A percentile compares a stretch with the other conserved stretches of the same genome.
Conservation (phyloP, 2,797 vertebrate species). For the Pygocentrus nattereri region DNA sequence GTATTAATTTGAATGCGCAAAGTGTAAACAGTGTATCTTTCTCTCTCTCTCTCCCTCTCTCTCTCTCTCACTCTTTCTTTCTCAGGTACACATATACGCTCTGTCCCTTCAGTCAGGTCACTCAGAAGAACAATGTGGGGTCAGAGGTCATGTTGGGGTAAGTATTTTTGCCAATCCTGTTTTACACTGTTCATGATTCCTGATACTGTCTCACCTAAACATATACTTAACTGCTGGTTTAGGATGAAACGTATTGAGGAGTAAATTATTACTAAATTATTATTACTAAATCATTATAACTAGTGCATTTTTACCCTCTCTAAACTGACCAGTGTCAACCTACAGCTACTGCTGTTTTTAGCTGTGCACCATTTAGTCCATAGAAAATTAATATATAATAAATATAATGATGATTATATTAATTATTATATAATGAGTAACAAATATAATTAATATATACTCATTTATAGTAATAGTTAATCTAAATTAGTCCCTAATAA, state of each 20-base stretch:
- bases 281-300: too few relatives aligned
- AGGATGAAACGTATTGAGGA: background rate
- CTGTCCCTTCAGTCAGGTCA: slow-evolving; percentile 78
- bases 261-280: too few relatives aligned
- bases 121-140: slow-evolving; percentile 72
- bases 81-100: slow-evolving; percentile 75
- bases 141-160: slow-evolving; percentile 78
- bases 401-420: too few relatives aligned
- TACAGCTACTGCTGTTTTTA: too few relatives aligned
- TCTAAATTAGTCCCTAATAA: too few relatives aligned
- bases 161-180: slow-evolving; percentile 48
- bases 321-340: too few relatives aligned
- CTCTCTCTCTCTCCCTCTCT: slow-evolving; percentile 8
- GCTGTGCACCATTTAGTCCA: too few relatives aligned
- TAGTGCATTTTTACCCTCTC: too few relatives aligned
- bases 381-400: too few relatives aligned
- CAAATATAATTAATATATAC: too few relatives aligned
- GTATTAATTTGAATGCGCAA: background rate
- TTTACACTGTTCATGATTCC: background rate
- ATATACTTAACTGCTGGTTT: background rate
- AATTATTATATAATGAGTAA: too few relatives aligned
- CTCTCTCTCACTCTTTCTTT: background rate
- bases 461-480: too few relatives aligned
- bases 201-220: background rate
- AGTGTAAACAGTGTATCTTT: background rate